Evolutionary conservation across 2,113 vertebrate species (phyloP).

Genomic region (Micromys minutus): DNA sequence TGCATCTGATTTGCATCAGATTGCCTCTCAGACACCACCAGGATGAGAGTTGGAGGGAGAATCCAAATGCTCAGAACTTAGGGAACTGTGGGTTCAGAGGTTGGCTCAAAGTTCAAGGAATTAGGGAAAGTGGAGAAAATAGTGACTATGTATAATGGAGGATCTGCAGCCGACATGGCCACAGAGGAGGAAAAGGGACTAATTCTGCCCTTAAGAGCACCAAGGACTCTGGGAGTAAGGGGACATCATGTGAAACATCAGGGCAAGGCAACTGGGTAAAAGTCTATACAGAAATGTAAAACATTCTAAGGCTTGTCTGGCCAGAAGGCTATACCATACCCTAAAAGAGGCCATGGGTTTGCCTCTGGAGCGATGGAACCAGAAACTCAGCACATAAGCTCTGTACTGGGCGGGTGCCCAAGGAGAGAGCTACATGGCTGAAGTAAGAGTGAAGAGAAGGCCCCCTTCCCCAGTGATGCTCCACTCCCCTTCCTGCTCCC

Average conservation of each 20-base stretch:
- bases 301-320: not conserved
- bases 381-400: no score
- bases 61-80: not conserved
- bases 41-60: not conserved
- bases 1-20: not conserved
- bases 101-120: not conserved
- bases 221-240: not conserved
- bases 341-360: not conserved
- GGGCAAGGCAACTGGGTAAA: not conserved
- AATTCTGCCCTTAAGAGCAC: not conserved
- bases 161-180: not conserved
- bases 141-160: not conserved
- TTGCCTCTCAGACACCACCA: not conserved
- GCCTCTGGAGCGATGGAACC: not conserved
- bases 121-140: not conserved
- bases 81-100: not conserved
- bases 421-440: not conserved
- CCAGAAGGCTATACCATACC: not conserved
- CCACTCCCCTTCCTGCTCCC: not conserved
- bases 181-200: not conserved
- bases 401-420: not conserved
- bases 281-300: not conserved
- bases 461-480: accelerated
- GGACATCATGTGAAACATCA: not conserved
- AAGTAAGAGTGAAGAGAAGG: not conserved